These are phyloP conservation scores for Carcina quercana DNA, from an alignment of 2,888 invertebrate genomes.

Conservation along the genomic window DNA sequence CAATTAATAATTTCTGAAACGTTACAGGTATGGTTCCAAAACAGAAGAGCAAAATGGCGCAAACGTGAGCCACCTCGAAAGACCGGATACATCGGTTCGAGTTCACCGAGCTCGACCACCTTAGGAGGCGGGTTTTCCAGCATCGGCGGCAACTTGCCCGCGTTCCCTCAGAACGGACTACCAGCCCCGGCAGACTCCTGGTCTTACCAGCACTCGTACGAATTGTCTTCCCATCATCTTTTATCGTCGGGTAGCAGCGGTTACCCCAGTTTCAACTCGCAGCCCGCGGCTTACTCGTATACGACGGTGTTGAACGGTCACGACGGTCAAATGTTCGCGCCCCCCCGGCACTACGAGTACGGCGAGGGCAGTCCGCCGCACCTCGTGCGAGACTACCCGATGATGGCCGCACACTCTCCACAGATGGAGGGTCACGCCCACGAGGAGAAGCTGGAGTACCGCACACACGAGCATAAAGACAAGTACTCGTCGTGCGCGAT, in stretches of 20 bases:
- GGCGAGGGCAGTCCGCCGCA: constrained; percentile 77
- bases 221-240: constrained; percentile 83
- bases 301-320: constrained; percentile 82
- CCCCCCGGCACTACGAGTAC: constrained; percentile 76
- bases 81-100: constrained; percentile 84
- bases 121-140: constrained; percentile 77
- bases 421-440: constrained; percentile 66
- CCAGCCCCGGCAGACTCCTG: constrained; percentile 84
- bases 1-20: too few species aligned
- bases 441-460: constrained; percentile 65
- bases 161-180: constrained; percentile 75
- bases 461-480: constrained; percentile 60
- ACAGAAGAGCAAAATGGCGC: constrained; percentile 94
- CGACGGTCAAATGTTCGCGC: constrained; percentile 83
- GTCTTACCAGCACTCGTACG: constrained; percentile 86
- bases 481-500: constrained; percentile 63
- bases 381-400: constrained; percentile 77
- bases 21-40: constrained; percentile 89
- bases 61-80: constrained; percentile 95
- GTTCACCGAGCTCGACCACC: constrained; percentile 79
- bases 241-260: constrained; percentile 80
- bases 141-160: constrained; percentile 60
- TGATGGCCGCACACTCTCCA: constrained; percentile 78
- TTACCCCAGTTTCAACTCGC: constrained; percentile 77
- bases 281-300: constrained; percentile 76